Percentiles rank a stretch among this genome's conserved stretches.
These are phyloP conservation scores for Echinarachnius parma DNA, from an alignment of 53 echinoderm and acorn worm species.

Conservation along the genomic window DNA sequence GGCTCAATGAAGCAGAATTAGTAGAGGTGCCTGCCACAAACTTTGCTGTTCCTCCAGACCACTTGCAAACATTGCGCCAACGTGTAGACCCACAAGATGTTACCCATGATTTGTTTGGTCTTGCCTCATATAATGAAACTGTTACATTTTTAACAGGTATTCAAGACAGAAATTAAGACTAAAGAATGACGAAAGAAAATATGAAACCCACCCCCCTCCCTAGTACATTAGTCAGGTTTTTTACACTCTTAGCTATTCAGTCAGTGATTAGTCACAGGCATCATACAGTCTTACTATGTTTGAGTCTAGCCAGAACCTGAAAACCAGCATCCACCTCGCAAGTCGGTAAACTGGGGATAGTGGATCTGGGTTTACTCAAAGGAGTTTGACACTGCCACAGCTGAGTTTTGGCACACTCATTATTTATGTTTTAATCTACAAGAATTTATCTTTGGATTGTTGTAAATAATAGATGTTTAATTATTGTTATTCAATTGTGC, in stretches of 20 bases:
- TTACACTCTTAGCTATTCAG: no score
- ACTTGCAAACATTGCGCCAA: constrained; percentile 9
- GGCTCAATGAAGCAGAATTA: constrained; percentile 17
- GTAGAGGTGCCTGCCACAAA: constrained; percentile 19
- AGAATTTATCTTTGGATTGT: no score
- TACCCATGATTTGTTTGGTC: constrained; percentile 11
- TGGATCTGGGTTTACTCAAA: no score
- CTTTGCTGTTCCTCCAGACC: constrained; percentile 17
- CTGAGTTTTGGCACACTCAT: no score
- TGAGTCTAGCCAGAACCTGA: background rate
- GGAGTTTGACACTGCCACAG: no score
- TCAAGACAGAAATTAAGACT: constrained; percentile 17
- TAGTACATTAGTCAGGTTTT: background rate
- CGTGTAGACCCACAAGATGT: constrained; percentile 14
- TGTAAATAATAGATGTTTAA: no score
- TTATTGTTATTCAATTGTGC: no score
- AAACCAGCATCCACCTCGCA: no score
- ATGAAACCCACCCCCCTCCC: background rate
- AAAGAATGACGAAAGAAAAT: background rate
- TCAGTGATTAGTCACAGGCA: no score
- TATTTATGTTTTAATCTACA: no score
- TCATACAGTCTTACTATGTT: background rate
- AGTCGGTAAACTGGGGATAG: no score
- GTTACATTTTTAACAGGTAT: constrained; percentile 28
- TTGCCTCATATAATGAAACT: constrained; percentile 15